Evolutionary conservation across 2,797 vertebrate species (phyloP).

Genomic region (Platalea minor): DNA sequence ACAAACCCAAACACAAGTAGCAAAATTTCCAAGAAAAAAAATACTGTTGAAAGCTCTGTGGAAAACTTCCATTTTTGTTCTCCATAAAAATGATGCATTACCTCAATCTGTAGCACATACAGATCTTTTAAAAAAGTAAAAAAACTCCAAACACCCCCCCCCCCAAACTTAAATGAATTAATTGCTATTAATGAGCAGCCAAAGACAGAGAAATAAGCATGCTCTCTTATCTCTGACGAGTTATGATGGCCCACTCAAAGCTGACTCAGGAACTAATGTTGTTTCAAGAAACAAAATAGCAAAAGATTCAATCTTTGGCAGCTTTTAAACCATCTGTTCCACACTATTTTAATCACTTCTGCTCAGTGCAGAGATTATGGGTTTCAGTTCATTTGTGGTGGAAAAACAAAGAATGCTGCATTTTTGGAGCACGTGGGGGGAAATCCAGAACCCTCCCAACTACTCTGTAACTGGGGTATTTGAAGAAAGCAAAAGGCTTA

Average conservation of each 20-base stretch:
- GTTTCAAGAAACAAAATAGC: conserved; percentile 48
- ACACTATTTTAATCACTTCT: conserved; percentile 54
- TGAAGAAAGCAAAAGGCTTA: background rate
- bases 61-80: background rate
- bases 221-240: background rate
- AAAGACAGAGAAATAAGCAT: background rate
- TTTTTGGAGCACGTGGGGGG: background rate
- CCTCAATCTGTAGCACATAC: background rate
- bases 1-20: background rate
- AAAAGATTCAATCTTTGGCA: conserved; percentile 38
- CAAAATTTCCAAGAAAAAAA: background rate
- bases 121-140: background rate
- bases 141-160: background rate
- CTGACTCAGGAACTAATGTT: conserved; percentile 41
- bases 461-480: background rate
- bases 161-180: background rate
- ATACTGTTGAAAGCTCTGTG: background rate
- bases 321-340: conserved; percentile 59
- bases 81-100: background rate
- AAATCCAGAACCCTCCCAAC: conserved; percentile 25
- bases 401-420: conserved; percentile 47
- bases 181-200: background rate
- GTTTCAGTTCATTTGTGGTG: conserved; percentile 44
- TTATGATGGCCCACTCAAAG: conserved; percentile 1
- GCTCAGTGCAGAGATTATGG: conserved; percentile 12